Evolutionary conservation across 2,888 invertebrate species (phyloP).

Genomic region (Erebia aethiops): DNA sequence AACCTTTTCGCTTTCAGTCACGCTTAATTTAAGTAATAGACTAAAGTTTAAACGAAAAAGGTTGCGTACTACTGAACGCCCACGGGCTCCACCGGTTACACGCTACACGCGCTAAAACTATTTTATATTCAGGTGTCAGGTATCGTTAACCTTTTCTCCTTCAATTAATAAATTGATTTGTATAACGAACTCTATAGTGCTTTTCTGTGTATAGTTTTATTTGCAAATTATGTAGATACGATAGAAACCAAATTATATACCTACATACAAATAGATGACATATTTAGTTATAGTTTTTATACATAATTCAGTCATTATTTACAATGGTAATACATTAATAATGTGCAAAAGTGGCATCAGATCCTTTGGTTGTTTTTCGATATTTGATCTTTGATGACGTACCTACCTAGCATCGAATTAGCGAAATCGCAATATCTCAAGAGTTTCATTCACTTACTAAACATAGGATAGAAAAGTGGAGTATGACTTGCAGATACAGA

Average conservation of each 20-base stretch:
- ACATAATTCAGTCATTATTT: too few relatives aligned
- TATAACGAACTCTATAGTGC: constrained; percentile 1
- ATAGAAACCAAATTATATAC: neutral
- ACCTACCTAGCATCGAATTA: too few relatives aligned
- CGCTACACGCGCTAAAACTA: constrained; percentile 10
- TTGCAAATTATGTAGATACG: neutral
- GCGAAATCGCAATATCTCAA: too few relatives aligned
- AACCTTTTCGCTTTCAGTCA: neutral
- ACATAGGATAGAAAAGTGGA: too few relatives aligned
- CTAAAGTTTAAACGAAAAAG: constrained; percentile 38
- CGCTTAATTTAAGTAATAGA: neutral
- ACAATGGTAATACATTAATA: too few relatives aligned
- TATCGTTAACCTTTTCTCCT: neutral
- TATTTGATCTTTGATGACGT: too few relatives aligned
- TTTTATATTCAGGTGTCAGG: constrained; percentile 7
- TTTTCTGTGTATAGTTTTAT: neutral
- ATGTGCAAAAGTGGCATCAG: too few relatives aligned
- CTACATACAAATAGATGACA: too few relatives aligned
- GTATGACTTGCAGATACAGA: too few relatives aligned
- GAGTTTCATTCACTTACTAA: too few relatives aligned
- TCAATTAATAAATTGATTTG: neutral
- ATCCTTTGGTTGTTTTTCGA: too few relatives aligned
- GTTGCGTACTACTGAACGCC: constrained; percentile 33
- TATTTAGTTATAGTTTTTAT: too few relatives aligned
- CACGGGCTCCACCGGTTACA: constrained; percentile 17